Base-by-base conservation (phyloP, 2,113 vertebrate genomes). In the Orycteropus afer region DNA sequence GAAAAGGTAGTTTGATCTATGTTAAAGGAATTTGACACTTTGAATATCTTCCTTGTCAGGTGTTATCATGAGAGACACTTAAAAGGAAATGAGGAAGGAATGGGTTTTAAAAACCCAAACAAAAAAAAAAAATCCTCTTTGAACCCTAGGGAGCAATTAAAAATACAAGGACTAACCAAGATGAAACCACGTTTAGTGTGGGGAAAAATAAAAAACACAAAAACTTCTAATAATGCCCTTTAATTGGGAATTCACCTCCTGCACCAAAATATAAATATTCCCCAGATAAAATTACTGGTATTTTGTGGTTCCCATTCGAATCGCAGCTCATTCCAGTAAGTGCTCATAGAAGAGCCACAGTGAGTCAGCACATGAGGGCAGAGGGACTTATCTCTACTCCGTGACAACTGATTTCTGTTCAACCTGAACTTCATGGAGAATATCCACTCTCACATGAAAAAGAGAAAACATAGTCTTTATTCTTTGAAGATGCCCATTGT, bases 211-310 rank as follows among this genome's bases (percentile, higher is more conserved):
- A 29, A 61, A 61, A 61, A 61, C 6, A 63, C 83, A 93, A 84
- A 57, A 93, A 69, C 65, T 95, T 95, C 87, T 96, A 96, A 93
- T 93, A 94, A 92, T 97, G 88, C 95, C 92, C 96, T 97, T 97
- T 95, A 63, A 96, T 95, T 95, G 95, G 97, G 97, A 97, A 97
- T 96, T 97, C 83, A 97, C 97, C 97, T 96, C 95, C 82, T 82
- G 65, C 34, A 91, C 88, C 95, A 96, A 97, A 95, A 93, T 95
- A 93, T 96, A 96, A 97, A 93, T 96, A 93, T 96, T 95, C 95
- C 96, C 97, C 94, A 95, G 95, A 96, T 96, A 97, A 97, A 97
- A 93, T 97, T 96, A 94, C 97, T 97, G 97, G 96, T 79, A 96
- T 97, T 97, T 97, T 96, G 93, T 97, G 89, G 97, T 96, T 97